Percentiles rank a stretch among this genome's conserved stretches.
These are phyloP conservation scores for Eumaeus atala DNA, from an alignment of 1,140 invertebrate genomes.

Conservation along the genomic window DNA sequence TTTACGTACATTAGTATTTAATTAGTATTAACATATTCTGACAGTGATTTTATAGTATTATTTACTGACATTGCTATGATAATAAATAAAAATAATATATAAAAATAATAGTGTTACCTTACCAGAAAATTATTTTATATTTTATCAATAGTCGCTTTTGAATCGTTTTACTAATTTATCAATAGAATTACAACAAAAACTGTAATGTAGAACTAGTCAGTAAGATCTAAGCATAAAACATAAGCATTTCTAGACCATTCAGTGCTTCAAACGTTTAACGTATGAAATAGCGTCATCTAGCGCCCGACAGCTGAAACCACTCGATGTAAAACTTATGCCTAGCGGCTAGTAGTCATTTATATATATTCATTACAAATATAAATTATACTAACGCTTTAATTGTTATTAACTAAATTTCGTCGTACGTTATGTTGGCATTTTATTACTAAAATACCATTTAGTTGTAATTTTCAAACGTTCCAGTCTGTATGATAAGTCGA, in stretches of 20 bases:
- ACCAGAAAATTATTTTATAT: background rate
- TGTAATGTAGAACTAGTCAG: slow-evolving; percentile 55
- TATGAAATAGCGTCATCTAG: slow-evolving; percentile 1
- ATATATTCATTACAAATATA: slow-evolving; percentile 18
- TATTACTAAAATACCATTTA: slow-evolving; percentile 36
- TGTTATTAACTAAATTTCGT: slow-evolving; percentile 48
- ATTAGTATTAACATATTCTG: background rate
- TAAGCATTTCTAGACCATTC: slow-evolving; percentile 20
- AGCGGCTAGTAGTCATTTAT: background rate
- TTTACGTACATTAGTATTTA: slow-evolving; percentile 11
- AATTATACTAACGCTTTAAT: slow-evolving; percentile 42
- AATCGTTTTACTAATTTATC: background rate
- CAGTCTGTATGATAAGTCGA: slow-evolving; percentile 43
- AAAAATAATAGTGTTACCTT: background rate
- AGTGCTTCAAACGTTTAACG: background rate
- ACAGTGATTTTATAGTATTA: slow-evolving; percentile 4
- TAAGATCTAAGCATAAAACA: slow-evolving; percentile 43
- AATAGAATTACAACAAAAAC: slow-evolving; percentile 24
- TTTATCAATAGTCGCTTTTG: background rate
- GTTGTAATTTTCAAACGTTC: slow-evolving; percentile 43
- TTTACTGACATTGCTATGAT: slow-evolving; percentile 2
- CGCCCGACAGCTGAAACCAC: background rate
- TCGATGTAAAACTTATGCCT: background rate
- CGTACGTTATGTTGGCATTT: slow-evolving; percentile 67
- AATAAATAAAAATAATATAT: background rate